Percentiles rank a stretch among this genome's conserved stretches.
Evolutionary conservation across 2,888 invertebrate species (phyloP).

Genomic region (Itoplectis maculator): DNA sequence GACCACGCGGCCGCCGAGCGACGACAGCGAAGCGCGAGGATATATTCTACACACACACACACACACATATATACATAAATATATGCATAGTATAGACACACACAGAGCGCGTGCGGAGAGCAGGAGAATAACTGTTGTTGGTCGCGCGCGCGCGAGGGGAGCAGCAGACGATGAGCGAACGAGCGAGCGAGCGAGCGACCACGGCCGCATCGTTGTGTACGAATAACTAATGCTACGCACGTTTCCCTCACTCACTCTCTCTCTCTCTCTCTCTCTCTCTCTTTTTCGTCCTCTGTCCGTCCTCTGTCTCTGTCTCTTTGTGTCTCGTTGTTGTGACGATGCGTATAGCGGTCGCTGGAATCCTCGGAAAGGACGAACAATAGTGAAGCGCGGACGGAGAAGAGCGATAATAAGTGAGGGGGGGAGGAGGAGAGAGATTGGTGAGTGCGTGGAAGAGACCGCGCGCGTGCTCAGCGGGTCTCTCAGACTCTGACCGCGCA

Average conservation of each 20-base stretch:
- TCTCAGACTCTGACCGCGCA: background rate
- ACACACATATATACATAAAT: too few relatives aligned
- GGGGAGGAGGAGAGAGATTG: background rate
- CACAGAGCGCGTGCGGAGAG: conserved; percentile 33
- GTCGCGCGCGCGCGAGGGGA: conserved; percentile 44
- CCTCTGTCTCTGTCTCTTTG: background rate
- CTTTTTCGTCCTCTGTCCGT: too few relatives aligned
- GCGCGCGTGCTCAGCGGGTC: conserved; percentile 25
- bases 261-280: background rate
- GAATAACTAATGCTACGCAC: conserved; percentile 5
- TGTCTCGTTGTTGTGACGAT: background rate
- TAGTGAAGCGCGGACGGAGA: background rate
- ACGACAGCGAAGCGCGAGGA: conserved; percentile 9
- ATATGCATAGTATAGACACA: too few relatives aligned
- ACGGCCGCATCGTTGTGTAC: conserved; percentile 1
- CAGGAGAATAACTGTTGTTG: conserved; percentile 76
- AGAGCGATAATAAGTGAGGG: too few relatives aligned
- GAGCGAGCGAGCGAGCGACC: background rate
- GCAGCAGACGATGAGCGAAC: conserved; percentile 9
- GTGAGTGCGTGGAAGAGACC: conserved; percentile 16
- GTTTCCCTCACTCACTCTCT: background rate
- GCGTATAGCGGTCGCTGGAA: background rate
- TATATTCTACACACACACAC: too few relatives aligned
- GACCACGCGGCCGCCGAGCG: conserved; percentile 31
- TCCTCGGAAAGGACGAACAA: background rate